Evolutionary conservation across 2,113 vertebrate genomes (phyloP).

Genomic region (Nibea albiflora): DNA sequence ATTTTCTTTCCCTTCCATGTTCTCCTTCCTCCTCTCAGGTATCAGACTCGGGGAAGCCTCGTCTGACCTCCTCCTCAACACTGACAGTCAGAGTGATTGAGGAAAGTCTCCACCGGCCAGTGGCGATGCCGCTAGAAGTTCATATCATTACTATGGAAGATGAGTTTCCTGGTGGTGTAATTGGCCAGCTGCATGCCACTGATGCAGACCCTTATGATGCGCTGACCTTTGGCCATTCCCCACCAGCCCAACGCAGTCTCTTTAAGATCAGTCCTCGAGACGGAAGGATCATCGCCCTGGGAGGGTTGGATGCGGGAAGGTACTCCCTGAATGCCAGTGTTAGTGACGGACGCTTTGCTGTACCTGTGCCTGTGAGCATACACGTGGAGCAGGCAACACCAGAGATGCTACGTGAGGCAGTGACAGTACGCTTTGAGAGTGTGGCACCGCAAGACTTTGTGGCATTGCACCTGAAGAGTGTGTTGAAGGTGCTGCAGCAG

Average conservation of each 20-base stretch:
- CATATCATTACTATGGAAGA: constrained; percentile 98
- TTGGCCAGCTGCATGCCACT: constrained; percentile 95
- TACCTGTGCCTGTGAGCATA: constrained; percentile 91
- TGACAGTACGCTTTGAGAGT: constrained; percentile 94
- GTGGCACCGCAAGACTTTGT: constrained; percentile 95
- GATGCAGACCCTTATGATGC: constrained; percentile 97
- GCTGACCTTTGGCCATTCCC: constrained; percentile 90
- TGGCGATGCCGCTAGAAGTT: constrained; percentile 92
- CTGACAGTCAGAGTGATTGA: constrained; percentile 93
- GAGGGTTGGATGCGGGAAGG: constrained; percentile 92
- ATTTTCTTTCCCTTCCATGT: background rate
- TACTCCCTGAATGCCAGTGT: constrained; percentile 94
- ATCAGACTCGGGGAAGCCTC: constrained; percentile 92
- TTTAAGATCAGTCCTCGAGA: constrained; percentile 95
- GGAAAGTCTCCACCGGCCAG: constrained; percentile 94
- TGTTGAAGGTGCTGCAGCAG: constrained; percentile 87
- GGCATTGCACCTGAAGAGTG: constrained; percentile 88
- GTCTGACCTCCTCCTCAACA: constrained; percentile 87
- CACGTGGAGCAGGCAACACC: constrained; percentile 91
- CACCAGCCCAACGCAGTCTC: constrained; percentile 91
- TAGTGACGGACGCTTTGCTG: constrained; percentile 94
- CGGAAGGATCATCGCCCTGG: constrained; percentile 94
- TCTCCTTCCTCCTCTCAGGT: constrained; percentile 80
- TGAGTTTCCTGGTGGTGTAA: constrained; percentile 97
- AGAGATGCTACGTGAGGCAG: constrained; percentile 92